Evolutionary conservation across 2,113 vertebrate species (phyloP).

Genomic region (Caracal caracal): DNA sequence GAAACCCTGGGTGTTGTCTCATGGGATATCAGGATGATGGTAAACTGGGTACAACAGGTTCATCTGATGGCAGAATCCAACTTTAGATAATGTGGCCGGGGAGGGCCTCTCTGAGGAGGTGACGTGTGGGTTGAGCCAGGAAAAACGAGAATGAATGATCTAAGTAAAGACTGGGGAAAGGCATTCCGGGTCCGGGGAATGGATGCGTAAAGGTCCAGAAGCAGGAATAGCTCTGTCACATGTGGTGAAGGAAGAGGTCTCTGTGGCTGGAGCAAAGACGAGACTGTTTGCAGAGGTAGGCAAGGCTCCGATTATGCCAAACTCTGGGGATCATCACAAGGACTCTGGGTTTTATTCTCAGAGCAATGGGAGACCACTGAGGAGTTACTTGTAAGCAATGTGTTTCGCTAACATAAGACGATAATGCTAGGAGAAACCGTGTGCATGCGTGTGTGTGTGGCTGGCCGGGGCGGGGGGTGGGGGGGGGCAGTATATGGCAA

Average conservation of each 20-base stretch:
- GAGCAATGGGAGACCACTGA: background rate
- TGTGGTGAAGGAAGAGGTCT: background rate
- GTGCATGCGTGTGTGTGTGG: background rate
- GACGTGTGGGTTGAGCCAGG: background rate
- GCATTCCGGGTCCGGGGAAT: background rate
- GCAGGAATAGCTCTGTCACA: background rate
- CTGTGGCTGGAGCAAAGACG: background rate
- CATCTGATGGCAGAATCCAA: background rate
- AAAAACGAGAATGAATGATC: background rate
- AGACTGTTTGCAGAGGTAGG: background rate
- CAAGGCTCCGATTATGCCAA: background rate
- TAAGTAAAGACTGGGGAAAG: background rate
- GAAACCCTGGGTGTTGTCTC: background rate
- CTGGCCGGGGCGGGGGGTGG: background rate
- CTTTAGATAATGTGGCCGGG: background rate
- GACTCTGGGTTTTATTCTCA: background rate
- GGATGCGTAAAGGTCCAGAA: background rate
- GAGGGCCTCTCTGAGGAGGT: background rate
- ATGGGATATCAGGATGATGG: background rate
- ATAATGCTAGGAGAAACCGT: background rate
- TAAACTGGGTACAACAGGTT: background rate
- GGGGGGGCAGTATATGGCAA: background rate
- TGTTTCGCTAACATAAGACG: background rate
- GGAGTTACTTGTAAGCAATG: background rate
- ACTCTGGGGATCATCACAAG: background rate